A percentile compares a stretch with the other conserved stretches of the same genome.
Conservation (phyloP, 2,113 vertebrate species). For the Aspidoscelis tigris region DNA sequence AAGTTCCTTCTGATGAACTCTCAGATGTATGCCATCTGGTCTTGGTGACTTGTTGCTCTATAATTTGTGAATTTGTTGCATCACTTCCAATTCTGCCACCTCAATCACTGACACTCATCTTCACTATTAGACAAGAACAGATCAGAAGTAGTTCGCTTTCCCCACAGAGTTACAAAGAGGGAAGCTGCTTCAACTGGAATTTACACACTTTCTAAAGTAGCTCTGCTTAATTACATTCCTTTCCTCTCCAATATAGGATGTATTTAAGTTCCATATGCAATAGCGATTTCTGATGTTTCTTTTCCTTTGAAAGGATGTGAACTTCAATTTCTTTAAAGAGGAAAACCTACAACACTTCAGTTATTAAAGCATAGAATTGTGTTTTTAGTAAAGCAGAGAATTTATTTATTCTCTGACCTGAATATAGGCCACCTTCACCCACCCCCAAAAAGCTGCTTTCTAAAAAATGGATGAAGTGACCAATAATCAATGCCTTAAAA, state of each 20-base stretch:
- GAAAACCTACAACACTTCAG: neutral
- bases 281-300: neutral
- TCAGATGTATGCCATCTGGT: slow-evolving; percentile 76
- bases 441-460: too few relatives aligned
- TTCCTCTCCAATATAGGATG: neutral
- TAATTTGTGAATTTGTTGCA: slow-evolving; percentile 76
- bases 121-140: slow-evolving; percentile 72
- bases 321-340: neutral
- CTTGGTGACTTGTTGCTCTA: slow-evolving; percentile 75
- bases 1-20: slow-evolving; percentile 68
- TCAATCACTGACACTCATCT: slow-evolving; percentile 72
- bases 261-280: neutral
- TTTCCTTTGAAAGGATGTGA: neutral
- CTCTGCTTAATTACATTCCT: slow-evolving; percentile 22
- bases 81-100: slow-evolving; percentile 74
- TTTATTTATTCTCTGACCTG: too few relatives aligned
- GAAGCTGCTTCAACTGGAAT: slow-evolving; percentile 44
- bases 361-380: neutral
- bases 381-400: neutral
- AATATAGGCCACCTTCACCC: too few relatives aligned
- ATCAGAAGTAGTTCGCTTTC: slow-evolving; percentile 53
- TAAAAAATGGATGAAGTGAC: too few relatives aligned
- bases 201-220: slow-evolving; percentile 45
- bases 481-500: too few relatives aligned
- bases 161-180: slow-evolving; percentile 50